phyloP scores from a whole-genome alignment of 2,888 invertebrate genomes.

The Idaea biselata region DNA sequence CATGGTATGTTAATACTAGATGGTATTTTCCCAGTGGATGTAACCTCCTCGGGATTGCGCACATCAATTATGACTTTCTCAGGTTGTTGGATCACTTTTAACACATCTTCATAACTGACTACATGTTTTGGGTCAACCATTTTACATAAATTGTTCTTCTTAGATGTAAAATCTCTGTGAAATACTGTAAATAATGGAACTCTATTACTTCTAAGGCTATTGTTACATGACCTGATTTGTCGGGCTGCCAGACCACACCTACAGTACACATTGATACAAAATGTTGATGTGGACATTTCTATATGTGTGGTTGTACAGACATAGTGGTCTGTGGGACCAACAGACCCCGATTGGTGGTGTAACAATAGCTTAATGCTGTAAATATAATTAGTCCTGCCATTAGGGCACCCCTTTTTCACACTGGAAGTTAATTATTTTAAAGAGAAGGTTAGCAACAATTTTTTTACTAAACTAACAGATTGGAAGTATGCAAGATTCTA shows the following conservation, averaged over 20 bases:
- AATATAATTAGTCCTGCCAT: background rate
- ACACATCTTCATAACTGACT: constrained; percentile 65
- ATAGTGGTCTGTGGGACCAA: no score
- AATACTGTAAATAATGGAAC: constrained; percentile 16
- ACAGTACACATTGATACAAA: no score
- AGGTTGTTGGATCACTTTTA: constrained; percentile 60
- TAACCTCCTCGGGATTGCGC: constrained; percentile 85
- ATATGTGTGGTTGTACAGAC: no score
- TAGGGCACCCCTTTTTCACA: background rate
- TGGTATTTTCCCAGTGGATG: constrained; percentile 85
- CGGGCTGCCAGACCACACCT: no score
- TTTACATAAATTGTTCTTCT: constrained; percentile 25
- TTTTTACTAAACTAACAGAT: background rate
- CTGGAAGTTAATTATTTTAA: background rate
- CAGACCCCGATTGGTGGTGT: no score
- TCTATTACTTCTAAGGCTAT: background rate
- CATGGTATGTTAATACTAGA: constrained; percentile 89
- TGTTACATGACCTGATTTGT: no score
- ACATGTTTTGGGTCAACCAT: constrained; percentile 66
- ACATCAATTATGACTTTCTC: constrained; percentile 86
- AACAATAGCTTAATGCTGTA: no score
- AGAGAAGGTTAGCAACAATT: background rate
- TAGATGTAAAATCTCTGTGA: constrained; percentile 25
- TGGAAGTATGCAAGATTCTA: no score
- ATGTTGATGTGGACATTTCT: no score